Percentiles rank a stretch among this genome's conserved stretches.
These are phyloP conservation scores for Gopherus evgoodei DNA, from an alignment of 2,113 vertebrate species.

Conservation along the genomic window DNA sequence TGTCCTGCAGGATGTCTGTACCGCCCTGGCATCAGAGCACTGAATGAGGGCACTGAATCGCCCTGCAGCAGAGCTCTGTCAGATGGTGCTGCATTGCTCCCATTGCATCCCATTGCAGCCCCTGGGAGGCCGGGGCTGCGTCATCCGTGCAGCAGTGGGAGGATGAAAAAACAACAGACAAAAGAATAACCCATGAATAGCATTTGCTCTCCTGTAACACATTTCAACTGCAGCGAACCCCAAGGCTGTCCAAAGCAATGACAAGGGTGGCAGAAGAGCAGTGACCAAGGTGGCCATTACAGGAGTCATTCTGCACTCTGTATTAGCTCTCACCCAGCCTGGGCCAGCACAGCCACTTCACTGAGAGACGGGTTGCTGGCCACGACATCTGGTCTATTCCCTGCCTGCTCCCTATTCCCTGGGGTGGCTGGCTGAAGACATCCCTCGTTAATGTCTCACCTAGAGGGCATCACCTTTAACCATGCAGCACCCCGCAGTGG, in stretches of 20 bases:
- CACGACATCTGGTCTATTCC: background rate
- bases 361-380: background rate
- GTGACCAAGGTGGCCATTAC: background rate
- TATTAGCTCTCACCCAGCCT: background rate
- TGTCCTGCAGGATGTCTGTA: background rate
- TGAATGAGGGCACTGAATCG: background rate
- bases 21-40: background rate
- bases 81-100: background rate
- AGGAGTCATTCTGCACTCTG: background rate
- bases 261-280: background rate
- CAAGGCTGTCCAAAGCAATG: background rate
- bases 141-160: fast-evolving
- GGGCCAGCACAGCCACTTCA: background rate
- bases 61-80: background rate
- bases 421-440: background rate
- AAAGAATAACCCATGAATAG: fast-evolving
- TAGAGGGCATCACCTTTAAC: background rate
- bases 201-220: fast-evolving
- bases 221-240: background rate
- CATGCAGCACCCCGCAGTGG: background rate
- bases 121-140: background rate
- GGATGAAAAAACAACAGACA: background rate
- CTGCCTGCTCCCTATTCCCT: background rate
- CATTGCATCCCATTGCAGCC: background rate
- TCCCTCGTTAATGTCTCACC: background rate